These are phyloP conservation scores for Tupiocoris notatus DNA, from an alignment of 2,888 invertebrate genomes.

Conservation along the genomic window DNA sequence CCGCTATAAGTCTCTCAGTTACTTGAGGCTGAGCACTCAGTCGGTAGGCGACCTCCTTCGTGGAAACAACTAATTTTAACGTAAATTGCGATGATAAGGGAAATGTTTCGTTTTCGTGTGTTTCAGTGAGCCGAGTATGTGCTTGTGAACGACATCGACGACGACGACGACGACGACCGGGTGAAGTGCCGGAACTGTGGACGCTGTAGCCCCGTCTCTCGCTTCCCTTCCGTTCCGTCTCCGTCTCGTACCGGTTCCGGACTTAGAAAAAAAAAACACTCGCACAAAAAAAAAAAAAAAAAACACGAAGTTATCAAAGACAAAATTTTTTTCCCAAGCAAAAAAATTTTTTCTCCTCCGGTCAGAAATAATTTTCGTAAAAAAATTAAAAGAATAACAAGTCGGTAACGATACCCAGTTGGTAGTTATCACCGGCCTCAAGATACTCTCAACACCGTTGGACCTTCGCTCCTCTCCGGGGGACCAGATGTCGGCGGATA, in stretches of 20 bases:
- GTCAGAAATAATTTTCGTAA: too few relatives aligned
- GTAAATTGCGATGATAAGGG: too few relatives aligned
- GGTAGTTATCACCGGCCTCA: conserved; percentile 50
- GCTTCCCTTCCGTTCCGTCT: not conserved
- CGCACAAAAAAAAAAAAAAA: too few relatives aligned
- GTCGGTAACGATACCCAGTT: too few relatives aligned
- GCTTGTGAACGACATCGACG: conserved; percentile 38
- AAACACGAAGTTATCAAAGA: too few relatives aligned
- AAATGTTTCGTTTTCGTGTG: conserved; percentile 30
- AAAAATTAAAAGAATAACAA: not conserved
- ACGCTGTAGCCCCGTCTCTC: conserved; percentile 12
- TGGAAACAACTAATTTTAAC: conserved; percentile 33
- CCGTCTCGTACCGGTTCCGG: too few relatives aligned
- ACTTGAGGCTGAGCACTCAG: conserved; percentile 45
- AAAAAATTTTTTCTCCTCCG: too few relatives aligned
- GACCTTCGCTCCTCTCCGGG: conserved; percentile 52
- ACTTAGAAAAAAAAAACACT: too few relatives aligned
- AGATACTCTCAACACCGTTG: conserved; percentile 52
- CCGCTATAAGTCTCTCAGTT: conserved; percentile 47
- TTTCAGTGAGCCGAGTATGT: conserved; percentile 39
- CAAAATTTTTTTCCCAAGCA: too few relatives aligned
- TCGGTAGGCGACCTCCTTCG: conserved; percentile 43
- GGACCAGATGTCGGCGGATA: conserved; percentile 51
- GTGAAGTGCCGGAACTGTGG: conserved; percentile 39
- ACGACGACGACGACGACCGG: too few relatives aligned